Conservation (phyloP, 2,113 vertebrate genomes). For the Chauna torquata region DNA sequence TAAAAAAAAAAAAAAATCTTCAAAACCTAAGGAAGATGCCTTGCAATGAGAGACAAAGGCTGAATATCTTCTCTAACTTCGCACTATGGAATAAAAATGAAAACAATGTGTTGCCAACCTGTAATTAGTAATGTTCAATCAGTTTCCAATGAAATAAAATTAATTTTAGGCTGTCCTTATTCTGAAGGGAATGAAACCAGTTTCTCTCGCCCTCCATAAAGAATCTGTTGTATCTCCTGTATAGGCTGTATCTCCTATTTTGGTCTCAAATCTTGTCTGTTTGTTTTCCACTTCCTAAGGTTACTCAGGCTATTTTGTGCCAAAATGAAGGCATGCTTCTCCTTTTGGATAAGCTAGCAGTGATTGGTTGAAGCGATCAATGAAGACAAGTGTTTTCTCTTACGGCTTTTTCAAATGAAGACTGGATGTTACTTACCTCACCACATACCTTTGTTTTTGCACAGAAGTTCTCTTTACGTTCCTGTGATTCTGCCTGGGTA, state of each 20-base stretch:
- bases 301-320: not conserved
- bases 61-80: not conserved
- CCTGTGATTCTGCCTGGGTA: not conserved
- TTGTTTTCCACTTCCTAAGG: not conserved
- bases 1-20: not conserved
- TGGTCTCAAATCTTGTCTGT: not conserved
- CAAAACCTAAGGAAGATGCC: not conserved
- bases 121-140: not conserved
- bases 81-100: not conserved
- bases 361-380: not conserved
- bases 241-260: not conserved
- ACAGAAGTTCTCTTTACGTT: not conserved
- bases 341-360: not conserved
- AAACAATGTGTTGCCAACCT: not conserved
- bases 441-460: not conserved
- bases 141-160: not conserved
- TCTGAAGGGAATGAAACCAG: not conserved
- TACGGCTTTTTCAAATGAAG: not conserved
- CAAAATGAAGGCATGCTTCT: not conserved
- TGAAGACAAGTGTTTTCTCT: not conserved
- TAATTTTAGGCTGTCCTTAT: not conserved
- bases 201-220: not conserved
- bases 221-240: not conserved
- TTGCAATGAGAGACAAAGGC: not conserved
- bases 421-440: not conserved